phyloP scores from a whole-genome alignment of 2,113 vertebrate species.

The Festucalex cinctus region DNA sequence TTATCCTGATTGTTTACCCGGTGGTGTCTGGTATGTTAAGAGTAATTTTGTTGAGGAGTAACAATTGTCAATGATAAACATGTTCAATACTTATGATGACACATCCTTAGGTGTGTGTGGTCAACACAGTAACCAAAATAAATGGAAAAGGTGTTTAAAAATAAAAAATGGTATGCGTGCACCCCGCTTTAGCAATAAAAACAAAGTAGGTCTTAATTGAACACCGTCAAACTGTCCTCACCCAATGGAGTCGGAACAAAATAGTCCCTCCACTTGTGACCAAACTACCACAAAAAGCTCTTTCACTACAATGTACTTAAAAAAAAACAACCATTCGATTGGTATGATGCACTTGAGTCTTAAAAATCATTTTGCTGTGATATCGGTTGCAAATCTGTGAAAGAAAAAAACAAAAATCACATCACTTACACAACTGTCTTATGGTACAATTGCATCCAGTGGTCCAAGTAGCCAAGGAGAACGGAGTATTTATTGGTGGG shows the following conservation, averaged over 20 bases:
- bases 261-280: slow-evolving; percentile 67
- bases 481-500: slow-evolving; percentile 67
- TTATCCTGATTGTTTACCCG: too few species aligned
- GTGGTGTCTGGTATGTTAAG: too few species aligned
- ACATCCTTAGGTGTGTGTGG: too few species aligned
- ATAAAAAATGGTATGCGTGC: neutral
- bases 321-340: slow-evolving; percentile 43
- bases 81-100: too few species aligned
- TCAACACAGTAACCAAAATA: too few species aligned
- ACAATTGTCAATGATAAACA: too few species aligned
- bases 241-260: neutral
- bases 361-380: slow-evolving; percentile 65
- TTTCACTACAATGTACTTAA: slow-evolving; percentile 45
- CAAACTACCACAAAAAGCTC: slow-evolving; percentile 52
- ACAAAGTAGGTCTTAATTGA: slow-evolving; percentile 21
- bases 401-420: slow-evolving; percentile 1
- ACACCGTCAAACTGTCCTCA: slow-evolving; percentile 20
- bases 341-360: slow-evolving; percentile 69
- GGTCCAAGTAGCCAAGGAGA: slow-evolving; percentile 56
- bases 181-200: neutral
- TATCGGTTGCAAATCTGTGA: slow-evolving; percentile 48
- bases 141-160: too few species aligned
- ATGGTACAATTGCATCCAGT: slow-evolving; percentile 64
- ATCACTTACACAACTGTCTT: slow-evolving; percentile 46
- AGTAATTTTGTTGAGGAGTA: too few species aligned